A percentile compares a stretch with the other conserved stretches of the same genome.
phyloP scores from a whole-genome alignment of 2,113 vertebrate species.

The Stercorarius parasiticus region DNA sequence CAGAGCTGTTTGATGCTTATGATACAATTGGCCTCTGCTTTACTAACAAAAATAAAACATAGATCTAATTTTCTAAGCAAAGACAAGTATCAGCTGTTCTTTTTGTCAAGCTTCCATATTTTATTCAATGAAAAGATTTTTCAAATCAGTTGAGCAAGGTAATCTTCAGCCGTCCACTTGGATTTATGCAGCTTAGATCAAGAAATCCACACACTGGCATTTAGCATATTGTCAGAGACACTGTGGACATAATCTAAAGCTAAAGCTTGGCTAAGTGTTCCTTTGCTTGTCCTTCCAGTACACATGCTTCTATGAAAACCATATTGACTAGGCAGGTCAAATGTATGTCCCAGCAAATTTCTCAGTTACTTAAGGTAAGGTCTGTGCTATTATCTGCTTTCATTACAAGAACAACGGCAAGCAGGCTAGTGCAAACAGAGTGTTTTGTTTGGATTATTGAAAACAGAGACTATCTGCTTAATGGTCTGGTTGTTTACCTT shows the following conservation, averaged over 20 bases:
- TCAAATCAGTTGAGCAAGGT: constrained; percentile 1
- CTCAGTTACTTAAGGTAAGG: not conserved
- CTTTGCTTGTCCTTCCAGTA: not conserved
- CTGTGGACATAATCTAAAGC: not conserved
- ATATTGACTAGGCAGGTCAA: not conserved
- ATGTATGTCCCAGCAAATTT: not conserved
- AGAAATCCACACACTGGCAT: constrained; percentile 7
- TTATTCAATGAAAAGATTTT: constrained; percentile 12
- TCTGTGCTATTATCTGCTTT: not conserved
- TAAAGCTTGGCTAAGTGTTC: not conserved
- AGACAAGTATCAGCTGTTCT: constrained; percentile 49
- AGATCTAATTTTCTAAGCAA: constrained; percentile 42
- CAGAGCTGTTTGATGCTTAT: constrained; percentile 14
- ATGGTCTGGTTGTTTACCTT: not conserved
- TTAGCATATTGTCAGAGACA: not conserved
- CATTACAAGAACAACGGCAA: not conserved
- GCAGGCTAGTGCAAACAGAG: not conserved
- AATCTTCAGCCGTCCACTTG: constrained; percentile 42
- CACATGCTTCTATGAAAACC: not conserved
- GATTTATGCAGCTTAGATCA: constrained; percentile 25
- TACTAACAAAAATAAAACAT: constrained; percentile 31
- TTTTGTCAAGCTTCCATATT: constrained; percentile 41
- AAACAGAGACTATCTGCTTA: not conserved
- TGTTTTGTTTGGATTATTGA: not conserved
- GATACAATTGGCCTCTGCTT: constrained; percentile 35